Conservation (phyloP, 2,113 vertebrate genomes). For the Hypocryptadius cinnamomeus region DNA sequence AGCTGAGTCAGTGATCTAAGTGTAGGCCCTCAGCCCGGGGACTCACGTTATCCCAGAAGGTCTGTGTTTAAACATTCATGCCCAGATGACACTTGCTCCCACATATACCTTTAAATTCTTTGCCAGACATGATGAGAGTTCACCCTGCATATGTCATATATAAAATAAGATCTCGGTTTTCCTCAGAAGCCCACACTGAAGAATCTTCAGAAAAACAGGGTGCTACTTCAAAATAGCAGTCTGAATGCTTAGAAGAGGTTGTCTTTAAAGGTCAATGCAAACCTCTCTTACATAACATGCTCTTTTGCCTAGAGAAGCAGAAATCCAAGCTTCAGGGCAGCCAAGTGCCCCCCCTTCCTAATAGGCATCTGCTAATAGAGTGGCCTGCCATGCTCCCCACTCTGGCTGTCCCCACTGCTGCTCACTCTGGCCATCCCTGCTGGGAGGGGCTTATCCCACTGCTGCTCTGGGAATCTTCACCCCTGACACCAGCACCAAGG, state of each 20-base stretch:
- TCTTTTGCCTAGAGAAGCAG: not conserved
- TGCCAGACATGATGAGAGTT: not conserved
- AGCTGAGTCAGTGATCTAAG: not conserved
- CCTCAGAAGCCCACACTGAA: not conserved
- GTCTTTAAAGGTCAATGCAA: slow-evolving; percentile 14
- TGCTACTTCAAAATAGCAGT: not conserved
- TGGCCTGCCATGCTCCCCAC: accelerated
- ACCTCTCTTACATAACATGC: not conserved
- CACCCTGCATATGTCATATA: not conserved
- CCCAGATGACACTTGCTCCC: not conserved
- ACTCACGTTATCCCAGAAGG: not conserved
- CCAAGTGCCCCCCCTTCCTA: not conserved
- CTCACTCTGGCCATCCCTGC: not conserved
- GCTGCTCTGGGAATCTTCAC: not conserved
- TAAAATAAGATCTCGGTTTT: not conserved
- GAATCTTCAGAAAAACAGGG: not conserved
- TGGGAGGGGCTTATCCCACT: not conserved
- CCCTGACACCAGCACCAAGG: not conserved
- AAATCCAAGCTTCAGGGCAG: not conserved
- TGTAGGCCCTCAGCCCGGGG: not conserved
- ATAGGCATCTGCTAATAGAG: not conserved
- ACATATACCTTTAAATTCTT: not conserved
- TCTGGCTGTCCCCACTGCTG: not conserved
- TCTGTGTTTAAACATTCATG: not conserved
- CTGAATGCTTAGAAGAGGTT: not conserved